Evolutionary conservation across 2,113 vertebrate species (phyloP).

Genomic region (Lamprotornis superbus): DNA sequence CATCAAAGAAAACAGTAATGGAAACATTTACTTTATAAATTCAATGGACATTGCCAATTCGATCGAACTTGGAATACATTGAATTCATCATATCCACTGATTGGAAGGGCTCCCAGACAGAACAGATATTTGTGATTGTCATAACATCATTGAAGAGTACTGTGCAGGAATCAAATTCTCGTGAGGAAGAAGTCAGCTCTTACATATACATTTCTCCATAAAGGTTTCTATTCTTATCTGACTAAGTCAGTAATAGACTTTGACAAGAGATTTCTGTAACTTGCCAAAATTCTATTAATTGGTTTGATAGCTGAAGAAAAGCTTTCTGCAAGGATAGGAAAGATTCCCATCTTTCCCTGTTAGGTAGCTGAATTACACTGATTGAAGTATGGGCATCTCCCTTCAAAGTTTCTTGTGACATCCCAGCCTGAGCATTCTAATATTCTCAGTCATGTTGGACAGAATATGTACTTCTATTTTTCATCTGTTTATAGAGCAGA

Average conservation of each 20-base stretch:
- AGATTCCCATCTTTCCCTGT: not conserved
- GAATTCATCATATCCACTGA: constrained; percentile 80
- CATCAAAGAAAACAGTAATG: not conserved
- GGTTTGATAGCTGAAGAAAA: not conserved
- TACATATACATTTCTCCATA: not conserved
- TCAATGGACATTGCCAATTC: constrained; percentile 67
- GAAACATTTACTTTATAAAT: constrained; percentile 75
- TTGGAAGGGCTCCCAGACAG: constrained; percentile 77
- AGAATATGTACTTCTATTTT: not conserved
- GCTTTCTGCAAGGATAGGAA: not conserved
- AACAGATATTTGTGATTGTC: constrained; percentile 81
- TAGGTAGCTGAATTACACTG: not conserved
- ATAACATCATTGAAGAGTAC: constrained; percentile 82
- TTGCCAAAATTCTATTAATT: not conserved
- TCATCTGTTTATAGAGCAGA: not conserved
- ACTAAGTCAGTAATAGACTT: not conserved
- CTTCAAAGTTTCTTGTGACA: not conserved
- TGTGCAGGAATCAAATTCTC: constrained; percentile 80
- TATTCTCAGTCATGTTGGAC: not conserved
- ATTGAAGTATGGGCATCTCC: not conserved
- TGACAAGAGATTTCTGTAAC: not conserved
- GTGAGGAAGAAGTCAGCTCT: constrained; percentile 33
- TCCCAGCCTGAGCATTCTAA: not conserved
- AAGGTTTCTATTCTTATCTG: not conserved
- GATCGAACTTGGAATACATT: constrained; percentile 80